Base-by-base conservation (phyloP, 1,140 invertebrate genomes). In the Drosophila burlai region DNA sequence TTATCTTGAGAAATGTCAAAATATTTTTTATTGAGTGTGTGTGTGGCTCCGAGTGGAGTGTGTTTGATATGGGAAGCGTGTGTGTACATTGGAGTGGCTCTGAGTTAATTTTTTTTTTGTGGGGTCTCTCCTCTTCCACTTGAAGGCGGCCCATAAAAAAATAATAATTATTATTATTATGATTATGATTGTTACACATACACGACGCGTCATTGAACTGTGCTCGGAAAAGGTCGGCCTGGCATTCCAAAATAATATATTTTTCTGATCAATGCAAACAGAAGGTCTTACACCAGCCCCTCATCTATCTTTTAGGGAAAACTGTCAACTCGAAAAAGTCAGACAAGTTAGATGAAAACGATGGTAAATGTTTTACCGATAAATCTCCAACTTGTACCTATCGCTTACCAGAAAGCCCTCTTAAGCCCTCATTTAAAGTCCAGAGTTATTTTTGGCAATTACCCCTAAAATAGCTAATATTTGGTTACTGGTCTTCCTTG, bases 81-180 rank as follows among this genome's bases (percentile, higher is more conserved):
- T 83, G 80, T 84, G 78, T 85, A 81, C 82, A 81, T 79, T 86
- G 83, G 80, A 86, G 83, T 87, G 83, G 80, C 80, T 80, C 83
- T 85, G 63, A 31, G 45, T 47, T 47, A 1, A 21, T 21, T 47
- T 43, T 55, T 55, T 54, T 54, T 54, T 58, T 55, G 62, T 64
- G 63, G 68, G 79, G 80, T 73, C 73, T 49, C 66, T 66, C 61
- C 77, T 49, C 66, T 60, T 10, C 58, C 80, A 83, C 83, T 87
- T 74, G 80, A 87, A 80, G 63, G 26, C 57, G 34, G 50, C 42
- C 64, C 63, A 74, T 80, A 81, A 79, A 68, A 66, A 82, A 82
- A 87, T 82, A 65, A 81, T 87, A 52, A 85, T 82, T 52, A 83
- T 83, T 76, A 52, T 78, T 66, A 66, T 80, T 62, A 62, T 71